Evolutionary conservation across 1,140 invertebrate genomes (phyloP).

Genomic region (Chironomus tepperi): DNA sequence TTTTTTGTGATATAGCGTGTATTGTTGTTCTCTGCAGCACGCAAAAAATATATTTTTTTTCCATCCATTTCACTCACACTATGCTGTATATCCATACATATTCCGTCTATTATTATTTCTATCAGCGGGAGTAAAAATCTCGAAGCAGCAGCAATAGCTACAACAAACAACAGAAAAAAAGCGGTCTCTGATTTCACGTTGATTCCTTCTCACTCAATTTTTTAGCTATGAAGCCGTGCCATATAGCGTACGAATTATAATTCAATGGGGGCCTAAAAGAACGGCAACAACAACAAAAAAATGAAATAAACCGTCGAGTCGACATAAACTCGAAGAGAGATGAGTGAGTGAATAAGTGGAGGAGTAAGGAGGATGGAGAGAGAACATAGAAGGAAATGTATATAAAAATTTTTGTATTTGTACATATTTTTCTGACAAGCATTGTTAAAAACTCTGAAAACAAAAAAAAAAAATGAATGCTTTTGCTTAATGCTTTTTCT

Average conservation of each 20-base stretch:
- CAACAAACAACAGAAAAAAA: neutral
- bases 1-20: constrained; percentile 11
- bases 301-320: neutral
- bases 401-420: neutral
- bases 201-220: neutral
- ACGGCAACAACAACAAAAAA: neutral
- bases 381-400: neutral
- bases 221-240: neutral
- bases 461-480: too few species aligned
- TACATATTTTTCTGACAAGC: constrained; percentile 13
- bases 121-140: neutral
- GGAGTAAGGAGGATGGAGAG: neutral
- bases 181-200: neutral
- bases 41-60: neutral
- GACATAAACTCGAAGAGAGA: neutral
- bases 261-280: neutral
- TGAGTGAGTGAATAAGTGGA: too few species aligned
- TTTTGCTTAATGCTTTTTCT: too few species aligned
- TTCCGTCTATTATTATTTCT: too few species aligned
- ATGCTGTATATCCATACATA: too few species aligned
- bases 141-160: too few species aligned
- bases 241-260: neutral
- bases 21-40: constrained; percentile 11
- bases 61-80: too few species aligned
- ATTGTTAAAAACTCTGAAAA: neutral